Evolutionary conservation across 2,797 vertebrate genomes (phyloP), one percentile per base, ranked within the genome.

Genomic region (Coregonus suidteri): DNA sequence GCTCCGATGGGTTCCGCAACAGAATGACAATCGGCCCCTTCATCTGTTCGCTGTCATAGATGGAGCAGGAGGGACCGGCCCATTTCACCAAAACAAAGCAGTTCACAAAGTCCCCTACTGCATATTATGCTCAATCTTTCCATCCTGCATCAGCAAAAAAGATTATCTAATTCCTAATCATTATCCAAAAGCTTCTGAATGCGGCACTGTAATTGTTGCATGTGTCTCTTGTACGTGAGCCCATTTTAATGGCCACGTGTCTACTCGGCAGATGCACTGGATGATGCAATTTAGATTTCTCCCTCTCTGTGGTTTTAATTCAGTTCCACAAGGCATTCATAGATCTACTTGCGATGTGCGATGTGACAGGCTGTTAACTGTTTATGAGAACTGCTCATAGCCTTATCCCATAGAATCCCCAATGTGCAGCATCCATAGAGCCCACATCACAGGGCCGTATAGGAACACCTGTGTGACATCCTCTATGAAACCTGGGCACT

Each of bases 21-120:
- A 62, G 76, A 73, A 67, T 75, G 71, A 88, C 84, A 88, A 84
- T 80, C 53, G 74, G 56, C 54, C 78, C 81, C 51, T 83, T 90
- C 82, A 84, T 85, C 78, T 71, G 47, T 73, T 71, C 52, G 35
- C 41, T 35, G 69, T 73, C 20, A 1, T 15, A 52, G 79, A 76
- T 14, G 73, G 54, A 69, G 31, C 54, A 73, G 75, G 52, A 64
- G 69, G 73, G 64, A 76, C 64, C 59, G 35, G 66, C 62, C 74
- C 25, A 20, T 18, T 78, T 82, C 59, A 25, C 3, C 3, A 37
- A 66, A 31, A 81, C 81, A 84, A 84, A 82, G 70, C 18, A 7
- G 25, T 74, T 73, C 77, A 78, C 77, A 77, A 75, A 56, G 66
- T 75, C 54, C 41, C 73, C 53, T 34, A 37, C 65, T 41, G 25